Conservation (phyloP, 2,797 vertebrate genomes). For the Synanceia verrucosa region DNA sequence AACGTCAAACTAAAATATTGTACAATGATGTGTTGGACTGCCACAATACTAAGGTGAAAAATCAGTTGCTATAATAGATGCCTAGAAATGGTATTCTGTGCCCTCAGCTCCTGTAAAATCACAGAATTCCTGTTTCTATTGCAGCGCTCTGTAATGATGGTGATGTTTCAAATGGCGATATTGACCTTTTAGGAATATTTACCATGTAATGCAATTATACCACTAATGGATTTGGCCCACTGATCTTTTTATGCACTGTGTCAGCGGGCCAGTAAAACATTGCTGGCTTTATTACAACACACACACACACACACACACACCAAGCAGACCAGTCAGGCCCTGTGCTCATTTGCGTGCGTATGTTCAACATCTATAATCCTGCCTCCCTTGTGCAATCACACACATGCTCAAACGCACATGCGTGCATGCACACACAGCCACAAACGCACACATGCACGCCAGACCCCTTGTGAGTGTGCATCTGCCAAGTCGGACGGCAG, state of each 20-base stretch:
- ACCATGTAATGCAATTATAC: constrained; percentile 80
- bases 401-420: constrained; percentile 41
- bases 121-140: constrained; percentile 49
- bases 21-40: constrained; percentile 30
- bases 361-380: constrained; percentile 82
- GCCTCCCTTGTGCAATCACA: constrained; percentile 74
- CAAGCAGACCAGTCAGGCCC: constrained; percentile 75
- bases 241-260: constrained; percentile 79
- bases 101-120: constrained; percentile 45
- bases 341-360: constrained; percentile 79
- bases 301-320: constrained; percentile 38
- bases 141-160: constrained; percentile 57
- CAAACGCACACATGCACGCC: constrained; percentile 63
- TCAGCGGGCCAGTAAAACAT: constrained; percentile 78
- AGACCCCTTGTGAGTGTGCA: constrained; percentile 76
- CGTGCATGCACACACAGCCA: constrained; percentile 23
- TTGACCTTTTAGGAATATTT: constrained; percentile 80
- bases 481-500: constrained; percentile 85
- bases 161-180: constrained; percentile 71
- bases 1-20: constrained; percentile 27
- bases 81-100: constrained; percentile 40
- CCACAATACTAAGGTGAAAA: constrained; percentile 32
- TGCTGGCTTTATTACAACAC: constrained; percentile 74
- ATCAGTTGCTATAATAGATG: constrained; percentile 45
- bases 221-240: constrained; percentile 79